Evolutionary conservation across 2,888 invertebrate species (phyloP), one percentile per base, ranked within the genome.

Genomic region (Brachyptera putata): DNA sequence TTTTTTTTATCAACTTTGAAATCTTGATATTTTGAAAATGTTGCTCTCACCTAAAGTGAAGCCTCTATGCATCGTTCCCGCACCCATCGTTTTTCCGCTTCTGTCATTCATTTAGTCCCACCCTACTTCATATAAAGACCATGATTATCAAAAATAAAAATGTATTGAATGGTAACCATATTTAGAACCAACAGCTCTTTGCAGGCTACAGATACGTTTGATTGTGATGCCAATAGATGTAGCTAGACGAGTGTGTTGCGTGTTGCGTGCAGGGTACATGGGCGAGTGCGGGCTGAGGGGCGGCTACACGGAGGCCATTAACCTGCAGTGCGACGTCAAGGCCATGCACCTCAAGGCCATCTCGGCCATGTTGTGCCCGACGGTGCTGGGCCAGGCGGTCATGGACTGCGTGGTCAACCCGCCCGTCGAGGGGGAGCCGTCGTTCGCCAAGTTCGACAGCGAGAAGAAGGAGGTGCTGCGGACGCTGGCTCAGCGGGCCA

Each of bases 261-360:
- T n/a, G n/a, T n/a, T n/a, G n/a, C n/a, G 66, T 67, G 5, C 60
- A 80, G 80, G 92, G 13, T 93, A 86, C 75, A 86, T 89, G 84
- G 92, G 89, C 61, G 97, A 97, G 76, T 98, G 97, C 75, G 98
- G 98, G 56, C 84, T 95, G 67, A 85, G 97, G 63, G 97, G 96
- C 50, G 99, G 97, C n/a, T 99, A 96, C 77, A 84, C 86, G 70
- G 99, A 99, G 79, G 82, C 96, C 2, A 74, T 92, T 34, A 96
- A 97, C 75, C 74, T 99, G 74, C 86, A 91, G 64, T 85, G 91
- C 0, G 79, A 80, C 18, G 97, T 90, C n/a, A 88, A 87, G 76
- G 84, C 84, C 1, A 84, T 90, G 77, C 80, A 95, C 57, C 80
- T 88, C 70, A 98, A 98, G 77, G 88, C 89, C 53, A 87, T 97